These are phyloP conservation scores for Chinchilla lanigera DNA, from an alignment of 2,113 vertebrate genomes.

Conservation along the genomic window DNA sequence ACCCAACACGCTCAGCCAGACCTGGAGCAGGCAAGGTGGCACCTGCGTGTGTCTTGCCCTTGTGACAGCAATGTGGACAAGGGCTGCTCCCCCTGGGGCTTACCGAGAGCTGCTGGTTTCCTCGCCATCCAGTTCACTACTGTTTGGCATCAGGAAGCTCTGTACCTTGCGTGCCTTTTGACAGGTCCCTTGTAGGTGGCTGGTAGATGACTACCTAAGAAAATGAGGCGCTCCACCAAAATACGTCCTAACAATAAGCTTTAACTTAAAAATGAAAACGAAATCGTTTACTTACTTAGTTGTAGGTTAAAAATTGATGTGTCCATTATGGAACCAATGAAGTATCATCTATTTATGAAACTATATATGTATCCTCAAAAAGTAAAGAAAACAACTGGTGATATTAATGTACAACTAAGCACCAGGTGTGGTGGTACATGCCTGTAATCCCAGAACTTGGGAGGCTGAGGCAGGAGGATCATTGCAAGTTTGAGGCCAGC, in stretches of 20 bases:
- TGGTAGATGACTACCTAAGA: not conserved
- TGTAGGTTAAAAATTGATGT: not conserved
- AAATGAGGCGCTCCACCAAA: not conserved
- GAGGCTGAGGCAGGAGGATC: too few species aligned
- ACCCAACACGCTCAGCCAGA: not conserved
- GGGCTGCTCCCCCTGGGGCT: not conserved
- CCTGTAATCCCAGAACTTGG: too few species aligned
- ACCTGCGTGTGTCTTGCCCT: not conserved
- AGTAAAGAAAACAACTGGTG: not conserved
- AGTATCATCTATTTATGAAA: not conserved
- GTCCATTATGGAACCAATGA: not conserved
- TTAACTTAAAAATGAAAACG: conserved; percentile 24
- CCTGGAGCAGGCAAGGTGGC: not conserved
- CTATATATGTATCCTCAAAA: not conserved
- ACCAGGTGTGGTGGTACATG: too few species aligned
- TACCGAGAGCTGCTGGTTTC: not conserved
- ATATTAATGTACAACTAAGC: not conserved
- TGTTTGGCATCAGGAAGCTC: not conserved
- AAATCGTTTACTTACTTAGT: not conserved
- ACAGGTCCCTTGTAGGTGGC: fast-evolving
- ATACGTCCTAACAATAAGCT: not conserved
- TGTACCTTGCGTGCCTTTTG: not conserved
- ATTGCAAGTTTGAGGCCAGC: too few species aligned
- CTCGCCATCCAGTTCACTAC: not conserved
- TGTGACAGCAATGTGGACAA: too few species aligned